Evolutionary conservation across 2,113 vertebrate species (phyloP).

Genomic region (Canis aureus): DNA sequence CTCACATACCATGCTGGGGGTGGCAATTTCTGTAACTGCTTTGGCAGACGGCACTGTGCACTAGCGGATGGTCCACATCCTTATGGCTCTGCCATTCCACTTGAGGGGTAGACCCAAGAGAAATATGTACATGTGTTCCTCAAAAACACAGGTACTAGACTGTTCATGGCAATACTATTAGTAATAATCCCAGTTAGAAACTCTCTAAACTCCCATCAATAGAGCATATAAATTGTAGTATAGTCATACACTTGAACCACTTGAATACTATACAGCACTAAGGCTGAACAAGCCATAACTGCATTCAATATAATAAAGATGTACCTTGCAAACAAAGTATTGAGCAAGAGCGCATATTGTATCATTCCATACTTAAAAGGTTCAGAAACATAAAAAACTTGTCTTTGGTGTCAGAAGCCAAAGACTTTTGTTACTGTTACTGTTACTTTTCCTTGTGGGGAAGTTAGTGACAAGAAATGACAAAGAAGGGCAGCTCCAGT

Average conservation of each 20-base stretch:
- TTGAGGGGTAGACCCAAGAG: not conserved
- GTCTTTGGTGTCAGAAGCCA: not conserved
- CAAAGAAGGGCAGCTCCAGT: not conserved
- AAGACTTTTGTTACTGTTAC: too few species aligned
- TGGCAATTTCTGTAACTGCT: not conserved
- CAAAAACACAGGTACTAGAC: not conserved
- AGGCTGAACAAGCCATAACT: not conserved
- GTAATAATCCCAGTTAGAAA: not conserved
- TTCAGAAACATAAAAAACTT: not conserved
- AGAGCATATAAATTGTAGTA: not conserved
- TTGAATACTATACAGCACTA: not conserved
- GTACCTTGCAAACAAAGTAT: not conserved
- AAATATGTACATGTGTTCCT: not conserved
- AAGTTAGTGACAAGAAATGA: not conserved
- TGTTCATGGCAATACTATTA: not conserved
- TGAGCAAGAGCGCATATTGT: not conserved
- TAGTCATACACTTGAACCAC: not conserved
- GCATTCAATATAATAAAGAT: not conserved
- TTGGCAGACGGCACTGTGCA: not conserved
- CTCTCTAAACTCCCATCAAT: not conserved
- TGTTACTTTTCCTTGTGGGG: not conserved
- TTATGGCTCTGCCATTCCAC: not conserved
- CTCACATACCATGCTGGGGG: not conserved
- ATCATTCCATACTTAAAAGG: not conserved
- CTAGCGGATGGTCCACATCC: not conserved